Evolutionary conservation across 2,113 vertebrate genomes (phyloP).

Genomic region (Archocentrus centrarchus): DNA sequence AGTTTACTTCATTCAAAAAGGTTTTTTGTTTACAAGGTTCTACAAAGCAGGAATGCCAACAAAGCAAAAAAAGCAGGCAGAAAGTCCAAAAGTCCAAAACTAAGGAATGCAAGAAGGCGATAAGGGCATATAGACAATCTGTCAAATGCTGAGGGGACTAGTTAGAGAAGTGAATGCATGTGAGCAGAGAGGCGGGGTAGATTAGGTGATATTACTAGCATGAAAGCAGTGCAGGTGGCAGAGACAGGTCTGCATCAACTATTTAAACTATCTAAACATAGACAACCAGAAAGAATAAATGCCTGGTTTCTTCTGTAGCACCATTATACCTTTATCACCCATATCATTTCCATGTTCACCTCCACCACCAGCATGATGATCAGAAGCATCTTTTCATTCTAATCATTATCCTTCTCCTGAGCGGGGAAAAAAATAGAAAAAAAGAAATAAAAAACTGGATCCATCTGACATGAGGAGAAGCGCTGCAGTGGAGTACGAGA

Average conservation of each 20-base stretch:
- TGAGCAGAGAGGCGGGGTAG: fast-evolving
- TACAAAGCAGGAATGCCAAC: neutral
- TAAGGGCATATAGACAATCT: neutral
- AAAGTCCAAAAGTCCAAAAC: neutral
- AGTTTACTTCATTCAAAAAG: neutral
- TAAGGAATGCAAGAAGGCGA: neutral
- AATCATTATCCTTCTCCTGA: neutral
- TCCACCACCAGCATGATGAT: neutral
- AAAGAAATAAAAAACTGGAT: constrained; percentile 9
- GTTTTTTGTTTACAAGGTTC: neutral
- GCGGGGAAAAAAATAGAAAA: neutral
- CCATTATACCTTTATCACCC: neutral
- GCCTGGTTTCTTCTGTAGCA: neutral
- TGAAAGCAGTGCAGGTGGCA: neutral
- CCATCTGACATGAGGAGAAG: neutral
- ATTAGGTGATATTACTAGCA: neutral
- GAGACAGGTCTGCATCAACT: neutral
- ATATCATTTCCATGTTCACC: neutral
- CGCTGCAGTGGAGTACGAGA: neutral
- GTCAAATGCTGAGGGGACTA: neutral
- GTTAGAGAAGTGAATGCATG: neutral
- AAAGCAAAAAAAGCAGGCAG: neutral
- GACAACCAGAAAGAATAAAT: neutral
- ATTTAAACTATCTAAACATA: neutral
- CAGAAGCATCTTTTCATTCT: neutral